Evolutionary conservation across 2,113 vertebrate genomes (phyloP), one percentile per base, ranked within the genome.

Genomic region (Rana temporaria): DNA sequence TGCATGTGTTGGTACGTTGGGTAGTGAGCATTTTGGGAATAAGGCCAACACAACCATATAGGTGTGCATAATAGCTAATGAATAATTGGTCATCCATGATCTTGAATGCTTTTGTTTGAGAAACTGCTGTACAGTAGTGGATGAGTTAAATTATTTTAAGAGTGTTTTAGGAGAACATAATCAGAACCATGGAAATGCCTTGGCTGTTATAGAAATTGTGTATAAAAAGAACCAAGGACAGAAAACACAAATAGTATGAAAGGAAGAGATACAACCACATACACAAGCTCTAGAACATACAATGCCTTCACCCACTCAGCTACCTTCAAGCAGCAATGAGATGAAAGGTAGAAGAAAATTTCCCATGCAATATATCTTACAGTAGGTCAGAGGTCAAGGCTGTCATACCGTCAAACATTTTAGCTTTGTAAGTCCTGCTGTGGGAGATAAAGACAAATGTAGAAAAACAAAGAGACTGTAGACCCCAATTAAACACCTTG

Each of bases 171-270:
- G 86, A 88, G 90, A 91, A 88, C 90, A 92, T 90, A 90, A 89
- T 89, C 68, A 80, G 82, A 89, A 82, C 87, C 90, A 88, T 88
- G 91, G 90, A 91, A 88, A 86, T 84, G 85, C 78, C 89, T 88
- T 91, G 89, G 87, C 89, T 92, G 89, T 91, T 91, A 85, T 90
- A 86, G 87, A 90, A 90, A 91, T 86, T 86, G 85, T 90, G 88
- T 90, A 88, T 78, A 88, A 89, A 89, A 84, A 88, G 87, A 89
- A 83, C 92, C 92, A 94, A 93, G 92, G 92, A 92, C 92, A 90
- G 87, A 89, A 89, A 70, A 73, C 88, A 87, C 88, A 87, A 86
- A 84, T 88, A 69, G 84, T 81, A 75, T 84, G 86, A 84, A 89
- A 85, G 88, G 87, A 74, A 88, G 86, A 84, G 59, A 66, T 64